Base-by-base conservation (phyloP, 2,888 invertebrate genomes). In the Hydraecia micacea region DNA sequence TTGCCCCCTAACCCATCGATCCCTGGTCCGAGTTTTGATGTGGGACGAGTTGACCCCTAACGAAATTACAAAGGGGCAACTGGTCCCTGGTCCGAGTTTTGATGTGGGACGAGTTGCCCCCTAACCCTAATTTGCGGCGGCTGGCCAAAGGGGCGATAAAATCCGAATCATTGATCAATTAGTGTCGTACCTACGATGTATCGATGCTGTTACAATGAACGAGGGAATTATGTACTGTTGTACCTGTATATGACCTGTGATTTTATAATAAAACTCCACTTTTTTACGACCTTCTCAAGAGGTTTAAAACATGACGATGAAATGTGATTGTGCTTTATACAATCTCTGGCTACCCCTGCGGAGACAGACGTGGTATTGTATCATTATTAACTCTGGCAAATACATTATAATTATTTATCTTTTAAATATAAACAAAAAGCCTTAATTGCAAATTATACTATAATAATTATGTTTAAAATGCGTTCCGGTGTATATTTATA, bases 101-200 rank as follows among this genome's bases (percentile, higher is more conserved):
- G n/a, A n/a, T n/a, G n/a, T n/a, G n/a, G n/a, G n/a, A n/a, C n/a
- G n/a, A n/a, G n/a, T n/a, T n/a, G n/a, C n/a, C n/a, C n/a, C n/a
- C n/a, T n/a, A n/a, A n/a, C n/a, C n/a, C n/a, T 81, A 39, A 73
- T 80, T 78, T 68, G 52, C 49, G 42, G 49, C n/a, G 65, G 58
- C 39, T 60, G 32, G 46, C 25, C 21, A 39, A 32, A 8, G 28
- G 25, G 42, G n/a, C 58, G 60, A 77, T 82, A 78, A 66, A 77
- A 85, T 71, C 36, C 18, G 63, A 78, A 75, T 73, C 58, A 74
- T 77, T 79, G 77, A 68, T 77, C 76, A 77, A 86, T 87, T 87
- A 82, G 73, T 73, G 76, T 63, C 67, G 65, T 36, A 8, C 39
- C 32, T 21, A 28, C 73, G 62, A 87, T 67, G 68, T 72, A 77